Evolutionary conservation across 2,113 vertebrate genomes (phyloP), one percentile per base, ranked within the genome.

Genomic region (Cyanoliseus patagonus): DNA sequence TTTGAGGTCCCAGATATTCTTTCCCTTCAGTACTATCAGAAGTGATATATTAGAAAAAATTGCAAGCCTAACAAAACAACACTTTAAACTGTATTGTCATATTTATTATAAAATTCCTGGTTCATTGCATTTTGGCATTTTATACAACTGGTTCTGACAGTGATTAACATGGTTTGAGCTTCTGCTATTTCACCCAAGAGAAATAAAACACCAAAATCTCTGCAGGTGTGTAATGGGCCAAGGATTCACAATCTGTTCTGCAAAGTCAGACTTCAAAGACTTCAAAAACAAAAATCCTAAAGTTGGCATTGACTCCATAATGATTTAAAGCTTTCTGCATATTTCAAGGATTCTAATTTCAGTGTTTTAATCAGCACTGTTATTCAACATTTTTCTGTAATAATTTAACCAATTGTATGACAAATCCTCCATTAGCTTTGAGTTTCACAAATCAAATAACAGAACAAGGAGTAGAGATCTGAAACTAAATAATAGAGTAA

Each of bases 231-330:
- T 98, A 98, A 98, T 98, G 98, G 98, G 98, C 98, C 98, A 98
- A 98, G 98, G 98, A 98, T 98, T 98, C 96, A 96, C 98, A 99
- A 99, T 98, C 98, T 99, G 98, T 98, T 99, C 97, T 98, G 96
- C 96, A 98, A 98, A 98, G 97, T 98, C 98, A 98, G 97, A 98
- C 97, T 97, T 98, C 96, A 98, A 98, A 98, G 97, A 98, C 97
- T 98, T 97, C 92, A 97, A 94, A 96, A 97, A 55, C 91, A 96
- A 97, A 97, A 98, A 97, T 84, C 83, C 78, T 95, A 27, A 98
- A 97, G 92, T 97, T 98, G 97, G 97, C 97, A 98, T 88, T 93
- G 91, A 81, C 53, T 95, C 85, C 90, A 89, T 95, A 96, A 90
- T 97, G 28, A 95, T 88, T 93, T 94, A 97, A 97, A 97, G 80